These are phyloP conservation scores for Gryon sp. DNA, from an alignment of 1,140 invertebrate species.

Conservation along the genomic window DNA sequence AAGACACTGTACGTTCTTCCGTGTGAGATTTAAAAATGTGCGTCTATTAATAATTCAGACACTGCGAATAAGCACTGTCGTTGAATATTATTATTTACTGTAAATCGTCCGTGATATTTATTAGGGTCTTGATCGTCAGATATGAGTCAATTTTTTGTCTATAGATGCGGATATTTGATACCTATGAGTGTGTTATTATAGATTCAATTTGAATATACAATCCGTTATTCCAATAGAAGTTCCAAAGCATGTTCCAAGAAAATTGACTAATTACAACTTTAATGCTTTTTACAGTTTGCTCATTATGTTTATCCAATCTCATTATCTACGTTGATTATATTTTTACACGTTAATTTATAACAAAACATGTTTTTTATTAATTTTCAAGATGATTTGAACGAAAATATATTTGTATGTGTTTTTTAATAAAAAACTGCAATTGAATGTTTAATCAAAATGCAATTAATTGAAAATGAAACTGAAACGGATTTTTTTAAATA, in stretches of 20 bases:
- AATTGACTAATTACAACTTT: constrained; percentile 37
- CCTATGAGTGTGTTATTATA: constrained; percentile 38
- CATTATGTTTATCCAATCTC: no score
- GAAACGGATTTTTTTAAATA: no score
- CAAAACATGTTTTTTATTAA: no score
- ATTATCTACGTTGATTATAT: no score
- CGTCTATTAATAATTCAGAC: constrained; percentile 42
- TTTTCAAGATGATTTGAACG: no score
- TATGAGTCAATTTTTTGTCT: constrained; percentile 17
- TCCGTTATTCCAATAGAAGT: constrained; percentile 25
- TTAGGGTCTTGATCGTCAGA: constrained; percentile 21
- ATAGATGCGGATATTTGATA: constrained; percentile 40
- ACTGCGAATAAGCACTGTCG: constrained; percentile 14
- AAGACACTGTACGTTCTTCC: constrained; percentile 28
- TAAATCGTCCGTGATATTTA: constrained; percentile 23
- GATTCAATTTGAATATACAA: constrained; percentile 50
- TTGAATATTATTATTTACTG: constrained; percentile 39
- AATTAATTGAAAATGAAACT: no score
- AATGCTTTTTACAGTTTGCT: no score
- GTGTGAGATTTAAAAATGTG: constrained; percentile 10
- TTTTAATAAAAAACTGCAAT: no score
- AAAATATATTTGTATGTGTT: no score
- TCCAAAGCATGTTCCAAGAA: constrained; percentile 10
- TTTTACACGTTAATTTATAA: no score
- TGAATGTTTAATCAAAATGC: no score